These are phyloP conservation scores for Paramacrobiotus metropolitanus DNA, from an alignment of 1,140 invertebrate species.

Conservation along the genomic window DNA sequence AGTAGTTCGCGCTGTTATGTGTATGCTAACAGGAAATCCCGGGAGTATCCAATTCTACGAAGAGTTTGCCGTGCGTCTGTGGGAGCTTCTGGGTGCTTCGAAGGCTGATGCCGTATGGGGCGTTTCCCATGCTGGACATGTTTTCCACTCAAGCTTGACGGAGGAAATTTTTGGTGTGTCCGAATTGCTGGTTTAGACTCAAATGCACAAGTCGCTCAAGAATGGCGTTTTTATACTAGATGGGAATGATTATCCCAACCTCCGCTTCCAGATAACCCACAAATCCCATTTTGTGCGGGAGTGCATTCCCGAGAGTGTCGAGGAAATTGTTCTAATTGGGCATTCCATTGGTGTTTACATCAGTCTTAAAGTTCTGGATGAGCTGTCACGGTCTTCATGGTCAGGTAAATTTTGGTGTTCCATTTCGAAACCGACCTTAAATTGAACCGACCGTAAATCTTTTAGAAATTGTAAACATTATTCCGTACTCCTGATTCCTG, in stretches of 20 bases:
- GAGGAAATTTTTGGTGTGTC: background rate
- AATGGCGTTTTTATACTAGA: no score
- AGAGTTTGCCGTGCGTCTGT: constrained; percentile 36
- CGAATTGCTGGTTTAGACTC: no score
- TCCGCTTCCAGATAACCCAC: constrained; percentile 51
- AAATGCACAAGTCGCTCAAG: no score
- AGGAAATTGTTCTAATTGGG: constrained; percentile 41
- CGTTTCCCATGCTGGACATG: constrained; percentile 40
- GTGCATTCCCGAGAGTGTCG: constrained; percentile 37
- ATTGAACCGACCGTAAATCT: no score
- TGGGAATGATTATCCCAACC: constrained; percentile 13
- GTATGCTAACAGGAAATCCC: constrained; percentile 45
- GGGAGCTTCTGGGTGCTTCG: constrained; percentile 26
- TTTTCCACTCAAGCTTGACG: constrained; percentile 2
- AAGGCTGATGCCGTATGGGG: constrained; percentile 48
- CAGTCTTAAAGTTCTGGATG: constrained; percentile 40
- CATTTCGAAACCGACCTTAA: no score
- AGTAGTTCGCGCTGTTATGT: no score
- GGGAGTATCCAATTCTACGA: constrained; percentile 43
- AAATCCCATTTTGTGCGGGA: constrained; percentile 48
- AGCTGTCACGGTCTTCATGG: no score
- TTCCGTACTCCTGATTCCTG: no score
- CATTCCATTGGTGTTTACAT: constrained; percentile 66
- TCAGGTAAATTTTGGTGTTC: no score
- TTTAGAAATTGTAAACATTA: no score